Conservation (phyloP, 1,140 invertebrate species). For the Palaemon carinicauda region DNA sequence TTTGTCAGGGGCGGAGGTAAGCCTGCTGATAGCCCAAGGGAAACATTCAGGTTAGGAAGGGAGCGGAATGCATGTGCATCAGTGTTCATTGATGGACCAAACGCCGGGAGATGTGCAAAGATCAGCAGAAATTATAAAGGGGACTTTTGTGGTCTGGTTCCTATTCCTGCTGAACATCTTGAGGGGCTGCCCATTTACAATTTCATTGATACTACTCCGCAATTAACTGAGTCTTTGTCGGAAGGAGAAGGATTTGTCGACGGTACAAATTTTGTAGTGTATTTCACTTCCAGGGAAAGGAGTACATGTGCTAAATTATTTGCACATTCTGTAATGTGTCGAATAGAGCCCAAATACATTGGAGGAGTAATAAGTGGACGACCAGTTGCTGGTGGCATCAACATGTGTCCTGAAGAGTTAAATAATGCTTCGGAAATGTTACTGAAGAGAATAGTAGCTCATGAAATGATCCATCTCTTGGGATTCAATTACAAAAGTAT, state of each 20-base stretch:
- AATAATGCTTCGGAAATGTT: not conserved
- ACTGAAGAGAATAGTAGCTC: constrained; percentile 15
- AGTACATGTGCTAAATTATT: not conserved
- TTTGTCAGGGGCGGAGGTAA: not conserved
- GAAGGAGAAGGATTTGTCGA: constrained; percentile 8
- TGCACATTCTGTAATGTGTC: constrained; percentile 9
- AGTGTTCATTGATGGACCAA: not conserved
- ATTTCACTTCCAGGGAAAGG: not conserved
- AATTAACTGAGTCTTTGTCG: not conserved
- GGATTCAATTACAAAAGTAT: constrained; percentile 41
- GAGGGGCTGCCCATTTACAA: not conserved
- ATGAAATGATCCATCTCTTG: constrained; percentile 38
- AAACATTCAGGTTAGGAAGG: not conserved
- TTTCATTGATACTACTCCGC: not conserved
- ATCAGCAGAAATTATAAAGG: not conserved
- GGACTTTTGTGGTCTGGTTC: constrained; percentile 7
- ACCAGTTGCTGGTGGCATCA: constrained; percentile 24
- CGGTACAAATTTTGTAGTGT: constrained; percentile 35
- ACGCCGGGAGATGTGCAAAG: not conserved
- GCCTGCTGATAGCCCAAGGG: not conserved
- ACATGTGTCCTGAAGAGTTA: not conserved
- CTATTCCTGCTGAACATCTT: constrained; percentile 22
- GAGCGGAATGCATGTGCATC: not conserved
- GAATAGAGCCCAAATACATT: not conserved
- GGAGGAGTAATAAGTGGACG: constrained; percentile 28